Conservation (phyloP, 2,888 invertebrate species). For the Cinara cedri region DNA sequence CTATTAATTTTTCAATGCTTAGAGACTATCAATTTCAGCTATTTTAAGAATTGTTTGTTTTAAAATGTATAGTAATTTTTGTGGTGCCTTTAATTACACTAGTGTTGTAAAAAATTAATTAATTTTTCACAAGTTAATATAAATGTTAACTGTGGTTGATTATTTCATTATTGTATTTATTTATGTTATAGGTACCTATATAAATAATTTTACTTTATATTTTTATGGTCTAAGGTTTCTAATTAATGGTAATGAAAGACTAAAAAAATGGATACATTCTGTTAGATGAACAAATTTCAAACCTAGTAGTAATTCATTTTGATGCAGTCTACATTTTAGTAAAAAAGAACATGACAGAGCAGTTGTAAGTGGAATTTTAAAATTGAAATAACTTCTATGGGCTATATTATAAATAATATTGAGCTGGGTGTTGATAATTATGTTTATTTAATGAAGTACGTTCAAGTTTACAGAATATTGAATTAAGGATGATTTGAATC, state of each 20-base stretch:
- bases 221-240: neutral
- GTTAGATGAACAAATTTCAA: neutral
- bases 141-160: neutral
- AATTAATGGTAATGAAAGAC: neutral
- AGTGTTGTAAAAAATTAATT: neutral
- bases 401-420: too few species aligned
- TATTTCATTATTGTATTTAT: neutral
- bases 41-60: too few species aligned
- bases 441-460: too few species aligned
- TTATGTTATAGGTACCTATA: conserved; percentile 4
- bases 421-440: too few species aligned
- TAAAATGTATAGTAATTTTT: too few species aligned
- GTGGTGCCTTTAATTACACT: neutral
- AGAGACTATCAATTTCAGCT: too few species aligned
- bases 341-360: neutral
- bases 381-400: neutral
- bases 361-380: neutral
- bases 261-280: conserved; percentile 10
- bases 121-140: neutral
- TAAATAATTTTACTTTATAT: neutral
- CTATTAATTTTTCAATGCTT: neutral
- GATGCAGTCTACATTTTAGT: conserved; percentile 1
- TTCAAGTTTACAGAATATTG: too few species aligned
- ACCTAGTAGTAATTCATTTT: neutral
- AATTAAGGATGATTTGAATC: too few species aligned